Percentiles rank a stretch among this genome's conserved stretches.
Evolutionary conservation across 30 jellyfish, hydroid and myxozoan genomes (phyloP).

Genomic region (Pelagia noctiluca): DNA sequence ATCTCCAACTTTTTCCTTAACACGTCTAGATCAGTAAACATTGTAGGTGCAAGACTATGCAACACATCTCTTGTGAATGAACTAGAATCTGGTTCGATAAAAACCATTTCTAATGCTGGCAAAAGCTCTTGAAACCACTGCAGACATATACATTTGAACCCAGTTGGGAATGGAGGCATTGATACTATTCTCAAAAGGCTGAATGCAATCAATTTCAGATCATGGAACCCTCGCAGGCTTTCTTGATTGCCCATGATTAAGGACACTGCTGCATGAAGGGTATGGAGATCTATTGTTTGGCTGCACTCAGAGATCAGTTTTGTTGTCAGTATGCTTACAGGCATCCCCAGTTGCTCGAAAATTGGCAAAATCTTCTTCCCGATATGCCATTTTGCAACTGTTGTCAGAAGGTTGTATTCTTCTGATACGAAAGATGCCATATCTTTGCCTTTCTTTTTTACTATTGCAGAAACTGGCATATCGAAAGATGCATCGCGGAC

Average conservation of each 20-base stretch:
- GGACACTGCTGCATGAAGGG: constrained; percentile 43
- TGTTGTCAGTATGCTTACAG: constrained; percentile 39
- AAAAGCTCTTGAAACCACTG: constrained; percentile 46
- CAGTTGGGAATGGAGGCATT: constrained; percentile 53
- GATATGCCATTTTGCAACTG: constrained; percentile 39
- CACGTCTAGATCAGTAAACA: constrained; percentile 12
- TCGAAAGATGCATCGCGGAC: background rate
- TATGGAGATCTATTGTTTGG: constrained; percentile 37
- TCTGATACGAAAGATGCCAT: constrained; percentile 61
- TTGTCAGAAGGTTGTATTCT: constrained; percentile 36
- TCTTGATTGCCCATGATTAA: constrained; percentile 36
- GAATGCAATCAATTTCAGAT: constrained; percentile 17
- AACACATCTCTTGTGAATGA: background rate
- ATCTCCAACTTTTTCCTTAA: constrained; percentile 31
- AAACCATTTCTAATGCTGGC: background rate
- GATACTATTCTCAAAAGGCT: constrained; percentile 19
- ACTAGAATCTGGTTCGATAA: background rate
- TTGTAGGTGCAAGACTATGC: constrained; percentile 1
- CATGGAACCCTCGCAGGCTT: constrained; percentile 8
- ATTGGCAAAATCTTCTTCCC: constrained; percentile 31
- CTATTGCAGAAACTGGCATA: background rate
- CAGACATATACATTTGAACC: constrained; percentile 42
- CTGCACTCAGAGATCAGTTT: constrained; percentile 52
- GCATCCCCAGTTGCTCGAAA: constrained; percentile 33
- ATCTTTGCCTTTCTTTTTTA: constrained; percentile 24